A percentile compares a stretch with the other conserved stretches of the same genome.
Conservation (phyloP, 2,888 invertebrate genomes). For the Corbicula japonica region DNA sequence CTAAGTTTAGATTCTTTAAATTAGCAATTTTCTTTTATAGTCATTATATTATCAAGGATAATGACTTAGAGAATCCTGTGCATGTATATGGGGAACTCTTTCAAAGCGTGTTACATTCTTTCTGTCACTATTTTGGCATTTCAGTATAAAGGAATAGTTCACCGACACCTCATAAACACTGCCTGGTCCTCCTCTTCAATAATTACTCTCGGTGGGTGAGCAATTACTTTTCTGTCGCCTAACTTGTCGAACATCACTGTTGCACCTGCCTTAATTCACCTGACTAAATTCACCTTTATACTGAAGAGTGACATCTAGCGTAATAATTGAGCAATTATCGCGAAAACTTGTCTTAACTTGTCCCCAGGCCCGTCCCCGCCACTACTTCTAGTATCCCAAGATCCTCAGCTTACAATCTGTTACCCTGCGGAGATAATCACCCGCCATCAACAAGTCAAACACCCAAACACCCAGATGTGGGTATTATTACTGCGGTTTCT, state of each 20-base stretch:
- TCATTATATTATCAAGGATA: no score
- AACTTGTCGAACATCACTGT: slow-evolving; percentile 5
- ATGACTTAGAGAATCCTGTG: no score
- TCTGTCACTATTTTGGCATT: no score
- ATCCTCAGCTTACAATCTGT: slow-evolving; percentile 41
- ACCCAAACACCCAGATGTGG: slow-evolving; percentile 13
- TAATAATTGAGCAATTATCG: slow-evolving; percentile 65
- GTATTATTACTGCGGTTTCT: slow-evolving; percentile 29
- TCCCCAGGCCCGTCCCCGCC: slow-evolving; percentile 10
- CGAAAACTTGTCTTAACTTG: slow-evolving; percentile 37
- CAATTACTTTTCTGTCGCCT: slow-evolving; percentile 27
- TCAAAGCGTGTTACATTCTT: no score
- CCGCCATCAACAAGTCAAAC: slow-evolving; percentile 45
- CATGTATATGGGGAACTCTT: no score
- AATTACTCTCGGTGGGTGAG: slow-evolving; percentile 14
- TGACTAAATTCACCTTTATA: slow-evolving; percentile 7
- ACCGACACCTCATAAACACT: slow-evolving; percentile 1
- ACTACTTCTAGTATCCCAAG: background rate
- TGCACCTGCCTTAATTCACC: slow-evolving; percentile 36
- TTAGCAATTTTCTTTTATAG: no score
- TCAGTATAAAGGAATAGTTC: background rate
- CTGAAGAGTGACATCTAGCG: slow-evolving; percentile 46
- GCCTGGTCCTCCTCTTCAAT: background rate
- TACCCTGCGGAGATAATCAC: slow-evolving; percentile 46
- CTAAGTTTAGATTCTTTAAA: no score